These are phyloP conservation scores for Triplophysa yarkandensis DNA, from an alignment of 2,797 vertebrate species.

Conservation along the genomic window DNA sequence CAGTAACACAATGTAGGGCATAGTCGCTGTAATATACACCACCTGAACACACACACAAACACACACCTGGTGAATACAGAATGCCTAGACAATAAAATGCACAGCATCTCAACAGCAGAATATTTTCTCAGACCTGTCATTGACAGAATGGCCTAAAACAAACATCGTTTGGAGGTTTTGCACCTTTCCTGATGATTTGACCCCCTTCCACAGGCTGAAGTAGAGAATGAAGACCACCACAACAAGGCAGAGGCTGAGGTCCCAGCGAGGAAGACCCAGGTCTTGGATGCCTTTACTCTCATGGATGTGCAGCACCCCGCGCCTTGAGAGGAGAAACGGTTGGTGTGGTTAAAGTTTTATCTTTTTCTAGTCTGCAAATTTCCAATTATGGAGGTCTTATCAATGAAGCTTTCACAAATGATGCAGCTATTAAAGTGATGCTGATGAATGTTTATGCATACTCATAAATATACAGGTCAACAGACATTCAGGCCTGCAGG, in stretches of 20 bases:
- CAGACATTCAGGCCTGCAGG: not conserved
- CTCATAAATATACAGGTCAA: not conserved
- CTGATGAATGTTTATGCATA: not conserved
- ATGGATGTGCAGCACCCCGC: conserved; percentile 89
- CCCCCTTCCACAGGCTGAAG: conserved; percentile 98
- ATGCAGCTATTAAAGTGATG: not conserved
- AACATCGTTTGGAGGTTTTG: conserved; percentile 19
- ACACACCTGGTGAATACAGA: not conserved
- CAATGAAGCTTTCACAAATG: not conserved
- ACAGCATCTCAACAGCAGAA: not conserved
- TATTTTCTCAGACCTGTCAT: not conserved
- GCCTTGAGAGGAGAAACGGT: conserved; percentile 69
- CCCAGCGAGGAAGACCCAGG: conserved; percentile 90
- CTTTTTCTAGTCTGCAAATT: not conserved
- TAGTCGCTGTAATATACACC: conserved; percentile 97
- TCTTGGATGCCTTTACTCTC: conserved; percentile 90
- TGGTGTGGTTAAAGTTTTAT: not conserved
- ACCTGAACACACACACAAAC: conserved; percentile 76
- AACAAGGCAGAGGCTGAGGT: conserved; percentile 87
- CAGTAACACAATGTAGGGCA: conserved; percentile 94
- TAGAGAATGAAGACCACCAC: conserved; percentile 90
- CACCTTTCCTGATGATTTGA: conserved; percentile 99
- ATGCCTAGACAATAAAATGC: not conserved
- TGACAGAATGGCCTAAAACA: not conserved
- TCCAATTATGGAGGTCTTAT: conserved; percentile 2